Conservation (phyloP, 2,113 vertebrate species). For the Onychostoma macrolepis region DNA sequence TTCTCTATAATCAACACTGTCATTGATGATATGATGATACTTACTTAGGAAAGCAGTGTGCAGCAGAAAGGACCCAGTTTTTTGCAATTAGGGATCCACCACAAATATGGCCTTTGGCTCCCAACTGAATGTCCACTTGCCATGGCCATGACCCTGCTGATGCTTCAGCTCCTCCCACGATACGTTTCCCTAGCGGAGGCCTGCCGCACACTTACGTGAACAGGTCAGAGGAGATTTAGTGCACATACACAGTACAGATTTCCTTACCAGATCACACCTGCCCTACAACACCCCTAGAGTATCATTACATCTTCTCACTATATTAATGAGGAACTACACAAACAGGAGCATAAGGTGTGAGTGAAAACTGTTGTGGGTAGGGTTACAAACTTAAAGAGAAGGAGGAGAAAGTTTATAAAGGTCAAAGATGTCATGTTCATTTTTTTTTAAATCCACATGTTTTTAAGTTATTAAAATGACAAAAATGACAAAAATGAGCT, state of each 20-base stretch:
- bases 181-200: slow-evolving; percentile 67
- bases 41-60: slow-evolving; percentile 70
- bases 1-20: background rate
- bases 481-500: background rate
- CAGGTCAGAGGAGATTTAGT: slow-evolving; percentile 47
- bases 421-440: background rate
- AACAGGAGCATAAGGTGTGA: background rate
- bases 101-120: slow-evolving; percentile 61
- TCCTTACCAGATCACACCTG: background rate
- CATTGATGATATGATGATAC: background rate
- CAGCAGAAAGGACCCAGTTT: slow-evolving; percentile 75
- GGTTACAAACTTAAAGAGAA: background rate
- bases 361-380: background rate
- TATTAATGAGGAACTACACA: slow-evolving; percentile 57
- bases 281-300: slow-evolving; percentile 8
- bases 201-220: slow-evolving; percentile 67
- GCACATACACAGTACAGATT: slow-evolving; percentile 51
- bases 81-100: slow-evolving; percentile 73
- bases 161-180: slow-evolving; percentile 80
- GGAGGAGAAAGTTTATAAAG: background rate
- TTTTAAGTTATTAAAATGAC: background rate
- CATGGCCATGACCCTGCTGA: slow-evolving; percentile 80
- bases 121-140: slow-evolving; percentile 82
- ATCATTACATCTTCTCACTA: slow-evolving; percentile 3
- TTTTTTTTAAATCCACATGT: background rate